Percentiles rank a stretch among this genome's conserved stretches.
Evolutionary conservation across 1,140 invertebrate species (phyloP).

Genomic region (Streblospio benedicti): DNA sequence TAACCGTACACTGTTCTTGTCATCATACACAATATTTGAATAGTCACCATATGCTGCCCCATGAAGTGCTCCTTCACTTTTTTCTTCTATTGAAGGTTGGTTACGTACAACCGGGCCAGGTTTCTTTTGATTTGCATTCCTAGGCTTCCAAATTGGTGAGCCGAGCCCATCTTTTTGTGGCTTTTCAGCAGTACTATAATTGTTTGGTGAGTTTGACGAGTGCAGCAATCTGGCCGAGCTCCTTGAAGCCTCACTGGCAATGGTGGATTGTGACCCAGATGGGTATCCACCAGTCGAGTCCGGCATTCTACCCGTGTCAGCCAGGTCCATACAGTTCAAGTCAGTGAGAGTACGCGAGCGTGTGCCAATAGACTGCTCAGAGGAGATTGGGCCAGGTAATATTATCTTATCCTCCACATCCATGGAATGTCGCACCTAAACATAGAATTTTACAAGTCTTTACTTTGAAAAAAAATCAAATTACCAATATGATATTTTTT

Average conservation of each 20-base stretch:
- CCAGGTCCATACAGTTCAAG: constrained; percentile 50
- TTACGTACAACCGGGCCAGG: constrained; percentile 54
- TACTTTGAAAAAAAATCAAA: too few species aligned
- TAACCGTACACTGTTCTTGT: constrained; percentile 24
- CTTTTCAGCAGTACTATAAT: constrained; percentile 64
- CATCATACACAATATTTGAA: constrained; percentile 15
- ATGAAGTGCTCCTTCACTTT: neutral
- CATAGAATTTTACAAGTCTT: constrained; percentile 27
- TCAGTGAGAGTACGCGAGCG: constrained; percentile 84
- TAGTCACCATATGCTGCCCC: constrained; percentile 11
- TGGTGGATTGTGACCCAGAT: constrained; percentile 37
- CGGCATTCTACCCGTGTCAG: too few species aligned
- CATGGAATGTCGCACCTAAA: constrained; percentile 75
- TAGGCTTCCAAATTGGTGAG: constrained; percentile 83
- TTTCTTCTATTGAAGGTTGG: constrained; percentile 17
- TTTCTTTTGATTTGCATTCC: constrained; percentile 42
- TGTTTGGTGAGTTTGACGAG: constrained; percentile 81
- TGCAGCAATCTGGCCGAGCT: constrained; percentile 80
- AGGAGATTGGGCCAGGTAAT: constrained; percentile 51
- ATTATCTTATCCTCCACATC: constrained; percentile 62
- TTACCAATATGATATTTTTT: too few species aligned
- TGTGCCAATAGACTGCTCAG: constrained; percentile 58
- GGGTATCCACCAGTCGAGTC: too few species aligned
- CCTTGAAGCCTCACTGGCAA: constrained; percentile 65
- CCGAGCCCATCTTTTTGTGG: constrained; percentile 47